Base-by-base conservation (phyloP, 2,888 invertebrate genomes). In the Ectemnius cavifrons region DNA sequence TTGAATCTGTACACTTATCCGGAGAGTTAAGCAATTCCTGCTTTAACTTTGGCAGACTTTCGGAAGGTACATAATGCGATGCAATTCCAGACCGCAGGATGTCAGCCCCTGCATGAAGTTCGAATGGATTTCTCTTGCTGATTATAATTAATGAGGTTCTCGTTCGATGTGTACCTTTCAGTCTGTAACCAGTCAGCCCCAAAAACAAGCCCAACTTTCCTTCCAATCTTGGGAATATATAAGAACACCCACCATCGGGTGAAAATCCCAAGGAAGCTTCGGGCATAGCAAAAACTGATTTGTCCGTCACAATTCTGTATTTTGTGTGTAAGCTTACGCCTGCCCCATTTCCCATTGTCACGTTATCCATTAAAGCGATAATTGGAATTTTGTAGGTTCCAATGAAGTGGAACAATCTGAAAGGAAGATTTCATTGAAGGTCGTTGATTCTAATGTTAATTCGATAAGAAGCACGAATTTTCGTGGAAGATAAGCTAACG, bases 191-290 rank as follows among this genome's bases (percentile, higher is more conserved):
- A 56, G 98, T 98, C 58, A 99, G 92, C 14, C 97, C 99, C 72
- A 99, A 92, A 91, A 95, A 99, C 49, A 95, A 91, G 67, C 99
- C 99, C 60, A 99, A 92, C 87, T 96, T 95, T 20, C 97, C 97
- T 70, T 93, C 93, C 63, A 99, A 91, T 74, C 97, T 93, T 0
- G 99, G 96, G 64, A 99, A 63, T 11, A 47, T 46, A 88, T 97
- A 95, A 1, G 97, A 96, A 0, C 97, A 98, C 1, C 99, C 99
- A 11, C 99, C 99, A 92, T 99, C 99, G 1, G 99, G 98, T 87
- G 98, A 97, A 46, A 99, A 92, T 4, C 98, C 99, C 83, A 99
- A 98, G 20, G 96, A 97, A 0, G 98, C 98, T 92, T 99, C 99
- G 0, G 99, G 99, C 99, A 99, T 99, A 0, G 99, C 98, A 90